Evolutionary conservation across 92 coral and sea anemone genomes (phyloP), one percentile per base, ranked within the genome.

Genomic region (Epizoanthus ramosus): DNA sequence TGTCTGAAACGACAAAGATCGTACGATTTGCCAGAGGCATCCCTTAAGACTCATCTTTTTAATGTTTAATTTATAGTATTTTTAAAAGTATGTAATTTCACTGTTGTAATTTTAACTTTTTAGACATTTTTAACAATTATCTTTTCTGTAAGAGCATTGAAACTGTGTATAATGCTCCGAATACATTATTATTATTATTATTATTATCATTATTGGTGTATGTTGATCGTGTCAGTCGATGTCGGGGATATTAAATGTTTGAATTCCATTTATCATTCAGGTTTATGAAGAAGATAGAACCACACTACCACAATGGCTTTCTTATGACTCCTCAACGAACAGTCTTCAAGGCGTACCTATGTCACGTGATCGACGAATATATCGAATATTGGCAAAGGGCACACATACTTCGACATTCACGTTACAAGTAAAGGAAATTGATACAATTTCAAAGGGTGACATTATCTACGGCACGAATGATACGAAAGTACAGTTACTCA

Each of bases 301-400:
- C 22, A 28, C 85, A n/a, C 75, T 96, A 64, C 99, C 99, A 39
- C 82, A 88, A 77, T 97, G 99, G 99, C 92, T 97, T 74, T 89
- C 96, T 21, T 92, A 84, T 64, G 92, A 94, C 79, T 71, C 75
- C 8, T 74, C 79, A 28, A 85, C 63, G 43, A 87, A 90, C 79
- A 45, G 81, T 22, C 87, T 97, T 28, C 80, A 76, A 58, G 99
- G 99, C 33, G 91, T 97, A 2, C 98, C 99, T 0, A 84, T 91
- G 5, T 83, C 91, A 85, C 95, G 89, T 58, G 99, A 97, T 87
- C 94, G 93, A 75, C 92, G 97, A 3, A 83, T 86, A 14, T 87
- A 92, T 45, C 85, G 87, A 21, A 47, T 96, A 70, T 85, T 88
- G 75, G 85, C 90, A 15, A 74, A 83, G 9, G 69, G 80, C 12